phyloP scores from a whole-genome alignment of 2,797 vertebrate genomes.

The Hippocampus kuda region DNA sequence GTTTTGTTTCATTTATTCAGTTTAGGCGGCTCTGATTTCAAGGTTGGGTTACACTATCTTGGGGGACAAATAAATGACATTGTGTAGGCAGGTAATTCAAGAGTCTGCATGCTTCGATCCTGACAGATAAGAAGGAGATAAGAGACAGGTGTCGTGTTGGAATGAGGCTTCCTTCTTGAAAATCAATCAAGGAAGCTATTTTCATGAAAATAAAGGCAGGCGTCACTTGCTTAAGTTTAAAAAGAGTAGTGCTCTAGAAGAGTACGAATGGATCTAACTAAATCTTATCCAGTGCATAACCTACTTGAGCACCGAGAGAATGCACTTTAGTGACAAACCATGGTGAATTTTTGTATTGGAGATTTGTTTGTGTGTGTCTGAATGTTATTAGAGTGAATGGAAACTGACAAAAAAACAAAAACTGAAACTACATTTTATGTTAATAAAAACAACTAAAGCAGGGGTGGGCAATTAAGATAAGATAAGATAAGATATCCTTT shows the following conservation, averaged over 20 bases:
- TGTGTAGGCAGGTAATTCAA: constrained; percentile 61
- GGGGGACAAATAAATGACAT: constrained; percentile 64
- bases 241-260: constrained; percentile 11
- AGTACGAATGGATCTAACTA: neutral
- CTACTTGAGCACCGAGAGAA: neutral
- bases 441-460: no score
- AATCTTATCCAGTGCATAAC: neutral
- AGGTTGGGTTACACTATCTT: constrained; percentile 61
- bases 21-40: constrained; percentile 63
- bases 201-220: constrained; percentile 45
- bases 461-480: no score
- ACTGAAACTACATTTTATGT: no score
- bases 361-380: no score
- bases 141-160: constrained; percentile 67
- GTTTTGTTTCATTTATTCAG: constrained; percentile 68
- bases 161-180: constrained; percentile 63
- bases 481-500: no score
- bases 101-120: constrained; percentile 66
- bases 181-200: constrained; percentile 53
- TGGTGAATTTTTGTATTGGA: neutral
- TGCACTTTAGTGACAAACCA: neutral
- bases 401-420: no score
- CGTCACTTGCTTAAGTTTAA: constrained; percentile 44
- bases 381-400: no score
- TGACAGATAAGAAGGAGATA: constrained; percentile 64